phyloP scores from a whole-genome alignment of 92 coral and sea anemone species.

The Palythoa caribaeorum region DNA sequence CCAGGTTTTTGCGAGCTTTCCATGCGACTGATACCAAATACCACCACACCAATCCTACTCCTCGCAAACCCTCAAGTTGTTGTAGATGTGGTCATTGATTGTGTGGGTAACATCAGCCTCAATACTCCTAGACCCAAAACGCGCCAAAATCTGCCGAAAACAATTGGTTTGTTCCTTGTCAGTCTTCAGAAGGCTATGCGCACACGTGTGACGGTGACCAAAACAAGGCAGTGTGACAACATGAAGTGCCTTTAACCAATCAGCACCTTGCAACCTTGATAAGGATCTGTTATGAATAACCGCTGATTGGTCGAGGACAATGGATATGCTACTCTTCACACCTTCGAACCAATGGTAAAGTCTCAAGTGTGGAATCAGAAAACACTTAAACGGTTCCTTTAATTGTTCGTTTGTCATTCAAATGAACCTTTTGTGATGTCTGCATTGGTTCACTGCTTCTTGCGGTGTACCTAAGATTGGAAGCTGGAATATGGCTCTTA shows the following conservation, averaged over 20 bases:
- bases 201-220: slow-evolving; percentile 77
- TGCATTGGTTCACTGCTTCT: slow-evolving; percentile 63
- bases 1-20: slow-evolving; percentile 64
- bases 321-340: slow-evolving; percentile 82
- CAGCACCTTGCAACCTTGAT: slow-evolving; percentile 66
- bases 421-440: slow-evolving; percentile 66
- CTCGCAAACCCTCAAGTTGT: slow-evolving; percentile 48
- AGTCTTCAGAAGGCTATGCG: slow-evolving; percentile 70
- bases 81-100: slow-evolving; percentile 46
- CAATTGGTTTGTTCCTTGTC: slow-evolving; percentile 81
- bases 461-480: slow-evolving; percentile 34
- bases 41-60: slow-evolving; percentile 13
- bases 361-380: slow-evolving; percentile 77
- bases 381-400: slow-evolving; percentile 97
- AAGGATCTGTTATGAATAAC: slow-evolving; percentile 82
- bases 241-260: slow-evolving; percentile 67
- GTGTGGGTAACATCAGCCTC: slow-evolving; percentile 64
- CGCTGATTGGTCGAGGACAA: slow-evolving; percentile 93
- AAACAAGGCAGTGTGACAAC: slow-evolving; percentile 87
- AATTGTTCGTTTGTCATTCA: slow-evolving; percentile 97
- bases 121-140: slow-evolving; percentile 70
- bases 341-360: slow-evolving; percentile 89
- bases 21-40: slow-evolving; percentile 64
- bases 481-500: slow-evolving; percentile 23
- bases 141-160: slow-evolving; percentile 92